Base-by-base conservation (phyloP, 2,888 invertebrate genomes). In the Habrosyne pyritoides region DNA sequence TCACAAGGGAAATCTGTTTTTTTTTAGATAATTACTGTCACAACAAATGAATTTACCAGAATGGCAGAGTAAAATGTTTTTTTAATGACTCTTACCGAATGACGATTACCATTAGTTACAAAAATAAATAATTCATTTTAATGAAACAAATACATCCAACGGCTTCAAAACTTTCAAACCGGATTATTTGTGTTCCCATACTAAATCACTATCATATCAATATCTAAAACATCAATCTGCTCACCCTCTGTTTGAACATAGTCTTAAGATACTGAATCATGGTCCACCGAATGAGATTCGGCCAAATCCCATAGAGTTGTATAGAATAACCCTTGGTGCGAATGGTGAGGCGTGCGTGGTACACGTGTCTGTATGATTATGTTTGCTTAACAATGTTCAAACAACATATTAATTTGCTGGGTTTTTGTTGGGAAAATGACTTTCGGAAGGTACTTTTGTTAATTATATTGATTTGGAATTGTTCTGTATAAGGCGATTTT, bases 371-470 rank as follows among this genome's bases (percentile, higher is more conserved):
- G 4, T 22, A 64, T 91, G 89, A 92, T 91, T 91, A 87, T 91
- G 87, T 92, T 92, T 91, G 86, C 86, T 86, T 90, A 84, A 86
- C 83, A 77, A 86, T 85, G 88, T 86, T 92, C 91, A 91, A 92
- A 92, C 92, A 92, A 90, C 89, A 87, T 91, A 90, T 91, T 92
- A 91, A 92, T 92, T 90, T 90, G 83, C 84, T 77, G 63, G n/a
- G 77, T 84, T 87, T 87, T 89, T 88, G 87, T 87, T 81, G 73
- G 73, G 79, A 74, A 86, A 86, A 89, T 89, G 84, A 86, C 86
- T 86, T 84, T 84, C 77, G 83, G 86, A 84, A 83, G 77, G 79
- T 72, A 75, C 76, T 59, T 61, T 70, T 52, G 47, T 53, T 14
- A 57, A 58, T 64, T 54, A 42, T 1, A 42, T 18, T 7, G 42